Evolutionary conservation across 1,140 invertebrate species (phyloP), one percentile per base, ranked within the genome.

Genomic region (Aphidius gifuensis): DNA sequence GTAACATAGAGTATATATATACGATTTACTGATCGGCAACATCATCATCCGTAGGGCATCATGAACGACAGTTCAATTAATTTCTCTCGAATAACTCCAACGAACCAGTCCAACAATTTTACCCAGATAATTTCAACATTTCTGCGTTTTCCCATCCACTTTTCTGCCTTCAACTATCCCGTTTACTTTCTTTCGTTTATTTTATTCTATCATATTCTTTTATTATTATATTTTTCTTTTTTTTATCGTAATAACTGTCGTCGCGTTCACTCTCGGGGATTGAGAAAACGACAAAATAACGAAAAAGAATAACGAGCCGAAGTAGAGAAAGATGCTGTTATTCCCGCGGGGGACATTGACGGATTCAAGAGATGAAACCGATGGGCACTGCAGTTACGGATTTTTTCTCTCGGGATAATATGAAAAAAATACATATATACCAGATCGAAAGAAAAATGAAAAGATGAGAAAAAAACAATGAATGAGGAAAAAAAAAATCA

Each of bases 11-110:
- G 40, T 53, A 53, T 23, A 53, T 5, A 23, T 38, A 38, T 53
- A 39, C 50, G 50, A 39, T 53, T 38, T 39, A 8, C 50, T 53
- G 50, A 53, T 53, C 50, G 50, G 50, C n/a, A 32, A 32, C 38
- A 53, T 53, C 50, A 53, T 53, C 50, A 53, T 53, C 50, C 50
- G 9, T 23, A 32, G 11, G 32, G 50, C 50, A 53, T 53, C 50
- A 53, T 50, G 50, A 53, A 53, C 50, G 50, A 53, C 50, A 53
- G 50, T 53, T 53, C 50, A 53, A 53, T 53, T 53, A 53, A 53
- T 53, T 53, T 53, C 32, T 53, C 50, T 53, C 50, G 50, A 53
- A 53, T 53, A 39, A 16, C 50, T 50, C n/a, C 6, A 32, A 9
- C 50, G 9, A 53, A 53, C 48, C 32, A 50, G n/a, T 50, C 16